These are phyloP conservation scores for Shargacucullia verbasci DNA, from an alignment of 2,888 invertebrate species.

Conservation along the genomic window DNA sequence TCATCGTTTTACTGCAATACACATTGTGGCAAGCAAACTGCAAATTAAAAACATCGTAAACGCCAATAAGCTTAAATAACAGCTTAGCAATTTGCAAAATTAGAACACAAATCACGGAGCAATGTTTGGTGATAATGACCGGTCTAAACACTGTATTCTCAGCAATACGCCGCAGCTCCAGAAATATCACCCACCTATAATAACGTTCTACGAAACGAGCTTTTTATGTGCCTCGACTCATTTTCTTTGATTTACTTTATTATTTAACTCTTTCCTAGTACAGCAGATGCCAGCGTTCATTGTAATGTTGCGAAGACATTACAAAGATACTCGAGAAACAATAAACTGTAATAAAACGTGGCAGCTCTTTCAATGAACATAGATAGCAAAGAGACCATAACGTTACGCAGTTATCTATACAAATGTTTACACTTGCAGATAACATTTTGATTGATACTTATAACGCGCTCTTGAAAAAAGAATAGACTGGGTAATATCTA, in stretches of 20 bases:
- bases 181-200: slow-evolving; percentile 61
- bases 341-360: slow-evolving; percentile 9
- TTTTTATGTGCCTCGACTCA: slow-evolving; percentile 55
- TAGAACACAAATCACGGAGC: slow-evolving; percentile 37
- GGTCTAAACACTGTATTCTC: slow-evolving; percentile 55
- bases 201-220: slow-evolving; percentile 56
- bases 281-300: slow-evolving; percentile 30
- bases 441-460: slow-evolving; percentile 45
- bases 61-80: slow-evolving; percentile 12
- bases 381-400: slow-evolving; percentile 11
- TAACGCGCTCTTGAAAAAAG: slow-evolving; percentile 16
- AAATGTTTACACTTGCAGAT: slow-evolving; percentile 41
- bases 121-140: slow-evolving; percentile 58
- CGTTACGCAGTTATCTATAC: slow-evolving; percentile 22
- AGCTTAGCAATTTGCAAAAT: slow-evolving; percentile 39
- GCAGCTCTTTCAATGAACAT: slow-evolving; percentile 13
- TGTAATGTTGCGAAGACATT: not conserved
- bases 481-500: not conserved
- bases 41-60: slow-evolving; percentile 17
- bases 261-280: slow-evolving; percentile 41
- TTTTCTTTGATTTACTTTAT: slow-evolving; percentile 53
- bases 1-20: slow-evolving; percentile 10
- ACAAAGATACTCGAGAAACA: slow-evolving; percentile 5
- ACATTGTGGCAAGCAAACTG: slow-evolving; percentile 3
- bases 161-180: slow-evolving; percentile 51